Conservation (phyloP, 2,797 vertebrate genomes). For the Alosa sapidissima region DNA sequence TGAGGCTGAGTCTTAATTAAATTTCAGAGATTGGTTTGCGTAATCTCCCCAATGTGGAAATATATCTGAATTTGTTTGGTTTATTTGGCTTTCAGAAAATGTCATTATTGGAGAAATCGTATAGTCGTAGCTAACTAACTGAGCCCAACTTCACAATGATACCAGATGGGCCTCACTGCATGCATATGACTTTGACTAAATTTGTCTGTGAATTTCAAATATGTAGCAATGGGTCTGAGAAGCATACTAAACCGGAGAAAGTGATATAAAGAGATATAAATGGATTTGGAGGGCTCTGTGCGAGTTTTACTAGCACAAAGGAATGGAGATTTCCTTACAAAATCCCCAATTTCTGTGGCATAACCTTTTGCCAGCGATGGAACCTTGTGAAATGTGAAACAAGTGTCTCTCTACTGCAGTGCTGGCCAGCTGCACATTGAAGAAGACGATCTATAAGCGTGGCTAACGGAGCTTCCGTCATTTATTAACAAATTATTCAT, state of each 20-base stretch:
- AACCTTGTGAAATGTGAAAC: constrained; percentile 37
- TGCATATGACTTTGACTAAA: constrained; percentile 15
- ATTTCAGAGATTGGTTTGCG: not conserved
- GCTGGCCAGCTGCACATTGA: not conserved
- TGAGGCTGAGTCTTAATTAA: not conserved
- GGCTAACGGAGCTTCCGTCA: not conserved
- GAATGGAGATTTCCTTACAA: constrained; percentile 25
- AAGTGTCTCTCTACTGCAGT: not conserved
- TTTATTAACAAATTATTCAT: not conserved
- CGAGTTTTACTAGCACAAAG: constrained; percentile 26
- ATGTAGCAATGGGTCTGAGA: constrained; percentile 21
- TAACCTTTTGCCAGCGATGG: constrained; percentile 36
- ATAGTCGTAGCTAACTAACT: not conserved
- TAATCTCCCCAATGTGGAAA: constrained; percentile 36
- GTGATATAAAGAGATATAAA: constrained; percentile 26
- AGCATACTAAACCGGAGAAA: constrained; percentile 29
- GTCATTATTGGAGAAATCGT: not conserved
- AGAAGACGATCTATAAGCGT: not conserved
- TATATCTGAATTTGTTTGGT: constrained; percentile 23
- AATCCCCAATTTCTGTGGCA: constrained; percentile 19
- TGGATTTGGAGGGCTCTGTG: constrained; percentile 3
- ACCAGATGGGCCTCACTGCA: not conserved
- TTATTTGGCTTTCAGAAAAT: not conserved
- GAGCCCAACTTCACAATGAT: constrained; percentile 16
- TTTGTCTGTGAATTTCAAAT: constrained; percentile 31